Percentiles rank a stretch among this genome's conserved stretches.
phyloP scores from a whole-genome alignment of 1,140 invertebrate genomes.

The Schlechtendalia chinensis region DNA sequence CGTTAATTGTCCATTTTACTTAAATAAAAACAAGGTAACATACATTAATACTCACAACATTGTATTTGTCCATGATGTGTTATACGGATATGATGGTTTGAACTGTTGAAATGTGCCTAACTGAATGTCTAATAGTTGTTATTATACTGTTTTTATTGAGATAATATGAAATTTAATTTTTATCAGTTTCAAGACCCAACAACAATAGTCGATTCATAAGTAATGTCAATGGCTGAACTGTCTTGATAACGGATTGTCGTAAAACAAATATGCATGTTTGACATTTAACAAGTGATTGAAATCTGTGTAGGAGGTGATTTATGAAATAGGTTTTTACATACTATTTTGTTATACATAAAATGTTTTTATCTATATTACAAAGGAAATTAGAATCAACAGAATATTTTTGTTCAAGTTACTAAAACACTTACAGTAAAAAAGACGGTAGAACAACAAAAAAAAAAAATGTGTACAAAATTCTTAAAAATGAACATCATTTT shows the following conservation, averaged over 20 bases:
- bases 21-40: background rate
- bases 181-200: background rate
- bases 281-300: background rate
- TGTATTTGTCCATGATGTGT: background rate
- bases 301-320: background rate
- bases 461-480: constrained; percentile 42
- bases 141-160: background rate
- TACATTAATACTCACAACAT: background rate
- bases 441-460: constrained; percentile 44
- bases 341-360: constrained; percentile 34
- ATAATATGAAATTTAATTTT: constrained; percentile 5
- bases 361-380: constrained; percentile 49
- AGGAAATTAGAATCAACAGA: constrained; percentile 49
- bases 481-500: constrained; percentile 43
- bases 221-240: background rate
- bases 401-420: constrained; percentile 44
- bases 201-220: background rate
- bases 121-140: background rate
- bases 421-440: constrained; percentile 46
- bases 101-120: background rate
- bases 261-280: background rate
- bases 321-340: background rate
- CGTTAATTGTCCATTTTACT: too few species aligned
- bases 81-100: background rate
- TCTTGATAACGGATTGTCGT: background rate